Evolutionary conservation across 1,140 invertebrate genomes (phyloP).

Genomic region (Anastatus disparis): DNA sequence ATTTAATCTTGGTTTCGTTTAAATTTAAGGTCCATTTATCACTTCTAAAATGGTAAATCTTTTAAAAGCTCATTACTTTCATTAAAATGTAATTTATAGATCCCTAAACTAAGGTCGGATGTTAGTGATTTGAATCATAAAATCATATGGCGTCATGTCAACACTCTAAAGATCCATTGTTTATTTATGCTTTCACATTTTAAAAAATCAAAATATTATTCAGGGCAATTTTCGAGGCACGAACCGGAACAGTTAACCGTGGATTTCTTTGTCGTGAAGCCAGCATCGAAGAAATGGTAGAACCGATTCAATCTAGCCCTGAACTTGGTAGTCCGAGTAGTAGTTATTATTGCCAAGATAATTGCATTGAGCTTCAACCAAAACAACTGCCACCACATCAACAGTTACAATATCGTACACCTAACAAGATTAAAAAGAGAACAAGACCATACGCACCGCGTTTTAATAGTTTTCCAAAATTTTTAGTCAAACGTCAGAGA

Average conservation of each 20-base stretch:
- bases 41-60: too few relatives aligned
- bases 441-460: neutral
- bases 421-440: neutral
- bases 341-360: neutral
- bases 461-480: constrained; percentile 42
- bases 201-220: neutral
- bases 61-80: too few relatives aligned
- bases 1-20: too few relatives aligned
- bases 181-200: too few relatives aligned
- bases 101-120: too few relatives aligned
- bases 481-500: constrained; percentile 23
- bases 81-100: too few relatives aligned
- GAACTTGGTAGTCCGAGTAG: neutral
- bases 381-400: neutral
- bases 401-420: neutral
- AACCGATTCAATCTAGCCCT: neutral
- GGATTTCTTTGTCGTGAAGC: neutral
- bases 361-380: neutral
- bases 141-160: too few relatives aligned
- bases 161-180: too few relatives aligned
- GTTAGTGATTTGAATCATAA: too few relatives aligned
- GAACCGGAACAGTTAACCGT: neutral
- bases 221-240: constrained; percentile 25
- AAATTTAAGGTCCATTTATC: too few relatives aligned
- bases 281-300: neutral